phyloP scores from a whole-genome alignment of 2,888 invertebrate genomes.

The Mesorhabditis sp. region DNA sequence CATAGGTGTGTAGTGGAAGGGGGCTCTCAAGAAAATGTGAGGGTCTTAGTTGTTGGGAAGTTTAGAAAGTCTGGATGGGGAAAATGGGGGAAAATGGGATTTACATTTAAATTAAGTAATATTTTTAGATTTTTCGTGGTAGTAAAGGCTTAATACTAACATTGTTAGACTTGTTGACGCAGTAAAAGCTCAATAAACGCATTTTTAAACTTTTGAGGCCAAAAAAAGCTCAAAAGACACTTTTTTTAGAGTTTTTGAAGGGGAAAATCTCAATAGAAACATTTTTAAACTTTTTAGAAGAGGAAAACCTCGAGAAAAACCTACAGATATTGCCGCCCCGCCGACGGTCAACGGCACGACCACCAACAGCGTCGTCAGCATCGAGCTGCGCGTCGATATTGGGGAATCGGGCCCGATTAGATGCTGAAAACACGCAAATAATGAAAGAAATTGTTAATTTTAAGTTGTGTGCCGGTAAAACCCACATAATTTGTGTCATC shows the following conservation, averaged over 20 bases:
- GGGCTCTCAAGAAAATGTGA: too few relatives aligned
- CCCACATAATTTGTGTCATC: conserved; percentile 20
- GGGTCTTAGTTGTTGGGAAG: background rate
- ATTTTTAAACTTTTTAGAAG: background rate
- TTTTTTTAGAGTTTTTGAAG: background rate
- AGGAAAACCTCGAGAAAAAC: background rate
- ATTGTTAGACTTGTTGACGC: too few relatives aligned
- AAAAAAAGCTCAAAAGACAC: background rate
- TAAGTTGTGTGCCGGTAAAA: conserved; percentile 7
- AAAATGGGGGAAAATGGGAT: too few relatives aligned
- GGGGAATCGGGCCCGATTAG: conserved; percentile 7
- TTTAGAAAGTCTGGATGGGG: background rate
- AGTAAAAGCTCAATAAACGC: too few relatives aligned
- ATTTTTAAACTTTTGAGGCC: too few relatives aligned
- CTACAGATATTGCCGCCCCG: conserved; percentile 47
- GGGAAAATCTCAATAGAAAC: background rate
- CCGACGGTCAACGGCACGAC: conserved; percentile 57
- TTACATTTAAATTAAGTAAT: too few relatives aligned
- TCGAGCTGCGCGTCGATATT: conserved; percentile 37
- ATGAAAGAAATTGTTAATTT: background rate
- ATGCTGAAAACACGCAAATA: conserved; percentile 11
- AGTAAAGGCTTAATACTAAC: too few relatives aligned
- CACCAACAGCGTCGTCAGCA: conserved; percentile 52
- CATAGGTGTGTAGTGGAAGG: too few relatives aligned
- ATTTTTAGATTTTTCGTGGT: too few relatives aligned